A percentile compares a stretch with the other conserved stretches of the same genome.
phyloP scores from a whole-genome alignment of 2,113 vertebrate species.

The Corydoras maculifer region DNA sequence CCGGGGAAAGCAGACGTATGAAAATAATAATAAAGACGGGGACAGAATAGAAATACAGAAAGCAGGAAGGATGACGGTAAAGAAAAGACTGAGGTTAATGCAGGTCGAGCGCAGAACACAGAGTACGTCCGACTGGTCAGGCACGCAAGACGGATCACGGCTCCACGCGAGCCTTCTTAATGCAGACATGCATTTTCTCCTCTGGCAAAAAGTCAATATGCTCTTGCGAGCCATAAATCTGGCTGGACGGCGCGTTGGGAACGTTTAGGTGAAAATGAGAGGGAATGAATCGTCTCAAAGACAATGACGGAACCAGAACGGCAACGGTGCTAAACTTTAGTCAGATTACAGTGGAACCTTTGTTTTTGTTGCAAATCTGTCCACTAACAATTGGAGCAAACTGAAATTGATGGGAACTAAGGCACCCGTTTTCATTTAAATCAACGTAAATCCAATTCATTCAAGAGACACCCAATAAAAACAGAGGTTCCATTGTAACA shows the following conservation, averaged over 20 bases:
- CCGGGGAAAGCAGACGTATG: background rate
- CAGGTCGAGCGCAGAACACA: conserved; percentile 25
- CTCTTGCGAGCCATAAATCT: conserved; percentile 39
- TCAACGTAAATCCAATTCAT: no score
- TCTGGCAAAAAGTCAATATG: conserved; percentile 46
- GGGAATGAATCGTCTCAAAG: conserved; percentile 27
- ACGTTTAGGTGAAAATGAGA: conserved; percentile 32
- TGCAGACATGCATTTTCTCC: conserved; percentile 35
- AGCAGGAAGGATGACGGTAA: background rate
- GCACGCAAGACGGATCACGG: conserved; percentile 20
- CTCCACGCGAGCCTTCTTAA: conserved; percentile 31
- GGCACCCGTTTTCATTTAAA: no score
- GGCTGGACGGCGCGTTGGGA: conserved; percentile 31
- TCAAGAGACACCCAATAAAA: no score
- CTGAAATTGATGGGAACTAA: no score
- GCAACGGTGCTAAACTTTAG: conserved; percentile 5
- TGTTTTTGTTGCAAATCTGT: no score
- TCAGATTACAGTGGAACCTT: no score
- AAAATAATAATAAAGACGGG: background rate
- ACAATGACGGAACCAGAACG: conserved; percentile 7
- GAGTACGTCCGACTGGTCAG: conserved; percentile 20
- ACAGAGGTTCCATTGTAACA: no score
- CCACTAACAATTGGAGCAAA: no score
- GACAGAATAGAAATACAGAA: background rate
- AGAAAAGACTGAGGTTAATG: conserved; percentile 34